Conservation (phyloP, 2,888 invertebrate genomes). For the Belgica antarctica region DNA sequence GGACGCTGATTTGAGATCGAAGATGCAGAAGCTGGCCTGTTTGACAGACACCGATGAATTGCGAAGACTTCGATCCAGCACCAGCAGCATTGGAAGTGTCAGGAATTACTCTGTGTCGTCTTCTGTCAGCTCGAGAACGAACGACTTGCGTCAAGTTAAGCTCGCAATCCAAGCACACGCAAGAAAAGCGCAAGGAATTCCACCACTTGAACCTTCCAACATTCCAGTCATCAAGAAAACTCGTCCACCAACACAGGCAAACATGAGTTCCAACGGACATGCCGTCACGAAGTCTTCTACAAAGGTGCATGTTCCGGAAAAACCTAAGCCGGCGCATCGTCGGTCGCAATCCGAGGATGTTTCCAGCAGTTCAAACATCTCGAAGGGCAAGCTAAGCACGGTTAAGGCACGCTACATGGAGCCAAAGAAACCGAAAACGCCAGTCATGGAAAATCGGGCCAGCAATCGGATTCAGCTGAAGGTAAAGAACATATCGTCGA, state of each 20-base stretch:
- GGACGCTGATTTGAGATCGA: slow-evolving; percentile 62
- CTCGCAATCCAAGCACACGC: slow-evolving; percentile 55
- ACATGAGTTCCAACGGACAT: not conserved
- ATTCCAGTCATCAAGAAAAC: not conserved
- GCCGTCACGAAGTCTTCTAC: not conserved
- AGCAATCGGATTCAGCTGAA: slow-evolving; percentile 43
- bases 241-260: slow-evolving; percentile 37
- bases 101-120: slow-evolving; percentile 18
- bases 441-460: not conserved
- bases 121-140: slow-evolving; percentile 50
- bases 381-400: slow-evolving; percentile 48
- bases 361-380: not conserved
- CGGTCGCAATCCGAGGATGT: slow-evolving; percentile 19
- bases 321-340: slow-evolving; percentile 1
- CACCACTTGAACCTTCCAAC: slow-evolving; percentile 45
- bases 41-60: slow-evolving; percentile 55
- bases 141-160: slow-evolving; percentile 55
- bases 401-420: slow-evolving; percentile 65
- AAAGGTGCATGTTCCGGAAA: slow-evolving; percentile 31
- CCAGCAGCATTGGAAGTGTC: slow-evolving; percentile 29
- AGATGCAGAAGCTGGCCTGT: slow-evolving; percentile 64
- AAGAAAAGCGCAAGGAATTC: slow-evolving; percentile 52
- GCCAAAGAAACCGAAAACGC: slow-evolving; percentile 54
- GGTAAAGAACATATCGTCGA: slow-evolving; percentile 53
- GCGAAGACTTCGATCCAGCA: slow-evolving; percentile 48